These are phyloP conservation scores for Apostichopus japonicus DNA, from an alignment of 35 echinoderm and acorn worm species.

Conservation along the genomic window DNA sequence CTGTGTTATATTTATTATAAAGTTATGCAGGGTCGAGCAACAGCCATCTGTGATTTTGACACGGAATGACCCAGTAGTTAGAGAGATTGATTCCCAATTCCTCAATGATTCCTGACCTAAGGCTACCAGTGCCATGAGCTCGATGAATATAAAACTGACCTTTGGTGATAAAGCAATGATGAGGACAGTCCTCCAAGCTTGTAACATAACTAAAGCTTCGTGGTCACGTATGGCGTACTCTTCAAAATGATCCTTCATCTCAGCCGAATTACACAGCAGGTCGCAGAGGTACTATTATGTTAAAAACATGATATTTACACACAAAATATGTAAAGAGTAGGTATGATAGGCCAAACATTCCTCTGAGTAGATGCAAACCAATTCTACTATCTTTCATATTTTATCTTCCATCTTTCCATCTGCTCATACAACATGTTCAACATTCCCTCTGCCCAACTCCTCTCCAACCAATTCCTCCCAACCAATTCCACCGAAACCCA, in stretches of 20 bases:
- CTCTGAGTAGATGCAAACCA: neutral
- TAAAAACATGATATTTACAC: too few relatives aligned
- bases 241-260: conserved; percentile 50
- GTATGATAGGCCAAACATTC: neutral
- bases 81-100: too few relatives aligned
- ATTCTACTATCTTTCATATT: neutral
- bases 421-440: too few relatives aligned
- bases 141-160: conserved; percentile 17
- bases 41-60: too few relatives aligned
- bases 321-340: neutral
- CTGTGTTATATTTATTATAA: too few relatives aligned
- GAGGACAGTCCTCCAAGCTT: conserved; percentile 80
- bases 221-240: conserved; percentile 78
- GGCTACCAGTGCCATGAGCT: too few relatives aligned
- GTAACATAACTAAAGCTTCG: conserved; percentile 73
- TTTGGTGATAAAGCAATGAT: conserved; percentile 65
- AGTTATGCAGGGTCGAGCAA: too few relatives aligned
- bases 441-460: too few relatives aligned
- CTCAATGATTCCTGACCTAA: too few relatives aligned
- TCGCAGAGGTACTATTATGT: conserved; percentile 51
- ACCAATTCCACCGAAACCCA: too few relatives aligned
- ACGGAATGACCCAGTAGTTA: too few relatives aligned
- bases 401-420: neutral
- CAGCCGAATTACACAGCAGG: conserved; percentile 53
- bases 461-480: too few relatives aligned